Evolutionary conservation across 2,888 invertebrate species (phyloP), one percentile per base, ranked within the genome.

Genomic region (Chrysolina oricalcia): DNA sequence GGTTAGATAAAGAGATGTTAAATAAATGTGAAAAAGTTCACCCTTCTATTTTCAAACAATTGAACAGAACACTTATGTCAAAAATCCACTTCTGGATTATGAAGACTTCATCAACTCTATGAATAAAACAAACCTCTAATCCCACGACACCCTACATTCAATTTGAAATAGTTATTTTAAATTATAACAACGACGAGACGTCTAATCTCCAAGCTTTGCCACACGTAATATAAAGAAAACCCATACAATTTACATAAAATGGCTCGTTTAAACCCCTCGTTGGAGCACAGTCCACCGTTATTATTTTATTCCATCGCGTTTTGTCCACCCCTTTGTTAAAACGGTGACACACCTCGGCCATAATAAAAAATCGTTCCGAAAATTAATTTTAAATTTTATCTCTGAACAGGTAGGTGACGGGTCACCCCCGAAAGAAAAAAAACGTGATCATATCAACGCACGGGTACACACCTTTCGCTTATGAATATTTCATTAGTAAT

Each of bases 381-480:
- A 78, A 79, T 79, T 79, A 81, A 81, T 80, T 78, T 80, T 76
- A 75, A 75, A 75, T 72, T 72, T 80, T 81, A 81, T 81, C 80
- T 81, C 69, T 43, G 66, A 78, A 81, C 80, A 81, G 81, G 81
- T 81, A 81, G 79, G 78, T 79, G 72, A 77, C 74, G 74, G 76
- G 78, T 78, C 79, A 78, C 71, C 79, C 79, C 78, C 73, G 21
- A 76, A 62, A 35, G 68, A 65, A 67, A 46, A 65, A 65, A 53
- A 70, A 67, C 53, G 59, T 64, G 76, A 77, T 74, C 63, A 71
- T 77, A 76, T 76, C 76, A 73, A 43, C 67, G 59, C 66, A 67
- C 69, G 69, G 74, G 59, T 69, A 73, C 64, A 71, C 70, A 77
- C 76, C 74, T 73, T 71, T 62, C 59, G 74, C 71, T 77, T 72